Evolutionary conservation across 2,113 vertebrate genomes (phyloP).

Genomic region (Pollimyrus isidori): DNA sequence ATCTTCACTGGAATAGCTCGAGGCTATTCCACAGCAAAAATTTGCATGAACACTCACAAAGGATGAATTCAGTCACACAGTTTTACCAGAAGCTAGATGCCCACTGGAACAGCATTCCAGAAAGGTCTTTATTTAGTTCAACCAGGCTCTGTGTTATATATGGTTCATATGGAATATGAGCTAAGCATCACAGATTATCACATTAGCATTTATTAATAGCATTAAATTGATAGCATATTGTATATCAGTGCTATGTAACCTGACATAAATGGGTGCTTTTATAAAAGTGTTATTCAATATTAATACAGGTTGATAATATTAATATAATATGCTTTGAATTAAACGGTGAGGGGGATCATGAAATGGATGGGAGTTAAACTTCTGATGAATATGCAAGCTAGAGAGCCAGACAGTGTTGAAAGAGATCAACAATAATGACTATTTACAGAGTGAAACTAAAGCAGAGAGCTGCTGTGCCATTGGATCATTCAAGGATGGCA

Average conservation of each 20-base stretch:
- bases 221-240: not conserved
- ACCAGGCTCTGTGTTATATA: not conserved
- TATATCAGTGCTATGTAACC: not conserved
- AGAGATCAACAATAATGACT: not conserved
- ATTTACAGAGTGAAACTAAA: not conserved
- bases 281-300: not conserved
- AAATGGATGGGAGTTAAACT: not conserved
- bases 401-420: not conserved
- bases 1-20: not conserved
- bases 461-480: not conserved
- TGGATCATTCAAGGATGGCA: not conserved
- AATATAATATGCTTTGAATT: not conserved
- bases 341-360: not conserved
- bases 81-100: not conserved
- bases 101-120: not conserved
- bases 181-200: not conserved
- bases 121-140: slow-evolving; percentile 3
- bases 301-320: not conserved
- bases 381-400: not conserved
- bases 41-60: not conserved
- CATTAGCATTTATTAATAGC: not conserved
- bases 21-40: not conserved
- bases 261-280: not conserved
- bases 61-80: not conserved
- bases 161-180: not conserved